Conservation (phyloP, 2,113 vertebrate species). For the Spilogale gracilis region DNA sequence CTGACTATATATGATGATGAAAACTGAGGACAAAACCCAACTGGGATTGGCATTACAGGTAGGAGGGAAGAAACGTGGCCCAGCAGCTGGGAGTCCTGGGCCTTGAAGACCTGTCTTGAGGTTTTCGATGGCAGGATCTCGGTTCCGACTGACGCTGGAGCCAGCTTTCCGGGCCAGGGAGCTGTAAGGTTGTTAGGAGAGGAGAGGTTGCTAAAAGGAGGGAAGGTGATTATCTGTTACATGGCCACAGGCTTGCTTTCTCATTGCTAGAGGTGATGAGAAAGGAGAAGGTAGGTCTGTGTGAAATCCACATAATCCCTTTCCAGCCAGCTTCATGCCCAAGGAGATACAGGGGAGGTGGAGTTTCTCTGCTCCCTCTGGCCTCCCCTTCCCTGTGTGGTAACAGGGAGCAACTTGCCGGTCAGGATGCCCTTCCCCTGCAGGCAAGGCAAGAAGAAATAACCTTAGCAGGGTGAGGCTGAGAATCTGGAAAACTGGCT, state of each 20-base stretch:
- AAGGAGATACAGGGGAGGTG: neutral
- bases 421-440: neutral
- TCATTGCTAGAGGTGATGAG: neutral
- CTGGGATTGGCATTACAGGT: neutral
- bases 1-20: neutral
- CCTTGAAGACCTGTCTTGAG: neutral
- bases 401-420: accelerated
- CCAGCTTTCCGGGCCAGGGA: neutral
- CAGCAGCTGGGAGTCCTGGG: neutral
- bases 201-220: neutral
- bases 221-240: neutral
- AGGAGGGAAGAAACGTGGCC: neutral
- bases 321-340: neutral
- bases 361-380: neutral
- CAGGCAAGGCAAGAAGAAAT: neutral
- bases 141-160: neutral
- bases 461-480: neutral
- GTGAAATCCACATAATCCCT: neutral
- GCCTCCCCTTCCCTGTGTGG: neutral
- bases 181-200: neutral
- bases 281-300: neutral
- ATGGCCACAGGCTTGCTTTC: neutral
- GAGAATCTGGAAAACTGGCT: neutral
- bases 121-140: neutral
- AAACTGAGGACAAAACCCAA: neutral